phyloP scores from a whole-genome alignment of 2,797 vertebrate species.

The Chiropotes sagulatus region DNA sequence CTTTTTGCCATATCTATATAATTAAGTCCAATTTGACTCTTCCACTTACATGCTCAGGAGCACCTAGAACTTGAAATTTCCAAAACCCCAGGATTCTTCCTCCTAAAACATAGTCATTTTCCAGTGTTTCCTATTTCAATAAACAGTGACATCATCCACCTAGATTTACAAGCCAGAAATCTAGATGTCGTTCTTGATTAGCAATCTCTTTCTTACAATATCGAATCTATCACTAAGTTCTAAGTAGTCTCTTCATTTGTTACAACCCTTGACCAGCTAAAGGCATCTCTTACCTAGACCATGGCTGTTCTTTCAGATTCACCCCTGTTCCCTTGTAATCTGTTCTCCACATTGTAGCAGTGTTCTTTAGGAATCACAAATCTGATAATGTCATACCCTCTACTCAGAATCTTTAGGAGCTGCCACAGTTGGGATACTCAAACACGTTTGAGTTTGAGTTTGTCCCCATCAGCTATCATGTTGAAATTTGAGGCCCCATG shows the following conservation, averaged over 20 bases:
- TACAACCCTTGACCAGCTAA: not conserved
- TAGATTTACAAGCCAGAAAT: not conserved
- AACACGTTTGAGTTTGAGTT: not conserved
- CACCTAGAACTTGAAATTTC: not conserved
- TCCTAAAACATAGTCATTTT: not conserved
- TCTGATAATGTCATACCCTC: not conserved
- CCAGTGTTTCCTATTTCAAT: not conserved
- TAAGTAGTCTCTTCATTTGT: not conserved
- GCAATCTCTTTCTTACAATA: not conserved
- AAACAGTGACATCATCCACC: not conserved
- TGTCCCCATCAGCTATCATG: not conserved
- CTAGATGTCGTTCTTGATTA: not conserved
- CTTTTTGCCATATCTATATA: not conserved
- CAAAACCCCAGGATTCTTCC: not conserved
- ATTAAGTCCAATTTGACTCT: not conserved
- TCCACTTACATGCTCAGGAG: not conserved
- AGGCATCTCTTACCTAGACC: not conserved
- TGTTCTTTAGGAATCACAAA: not conserved
- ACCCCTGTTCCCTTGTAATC: not conserved
- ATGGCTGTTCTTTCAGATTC: not conserved
- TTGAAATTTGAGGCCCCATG: not conserved
- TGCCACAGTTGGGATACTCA: not conserved
- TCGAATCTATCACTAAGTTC: not conserved
- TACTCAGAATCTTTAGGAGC: not conserved
- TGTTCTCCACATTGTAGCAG: not conserved